Evolutionary conservation across 92 coral and sea anemone genomes (phyloP).

Genomic region (Umimayanthus kanabou): DNA sequence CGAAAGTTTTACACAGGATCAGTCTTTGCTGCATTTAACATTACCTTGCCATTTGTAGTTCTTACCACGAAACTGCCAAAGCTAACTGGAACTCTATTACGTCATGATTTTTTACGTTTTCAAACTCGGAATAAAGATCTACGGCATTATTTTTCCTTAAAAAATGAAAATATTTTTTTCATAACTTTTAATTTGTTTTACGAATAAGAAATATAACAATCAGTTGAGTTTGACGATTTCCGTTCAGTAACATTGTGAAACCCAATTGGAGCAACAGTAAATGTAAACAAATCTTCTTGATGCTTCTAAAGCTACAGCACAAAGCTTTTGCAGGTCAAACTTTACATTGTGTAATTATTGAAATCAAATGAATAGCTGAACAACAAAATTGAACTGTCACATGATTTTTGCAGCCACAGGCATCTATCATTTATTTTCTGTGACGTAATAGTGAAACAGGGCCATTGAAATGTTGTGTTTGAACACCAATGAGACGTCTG

Average conservation of each 20-base stretch:
- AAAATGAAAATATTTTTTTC: conserved; percentile 10
- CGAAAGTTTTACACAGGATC: conserved; percentile 11
- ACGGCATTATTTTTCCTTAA: conserved; percentile 1
- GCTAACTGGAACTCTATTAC: conserved; percentile 17
- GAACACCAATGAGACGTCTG: conserved; percentile 18
- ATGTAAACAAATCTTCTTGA: background rate
- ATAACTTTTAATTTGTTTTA: background rate
- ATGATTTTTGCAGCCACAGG: conserved; percentile 13
- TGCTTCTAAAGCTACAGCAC: conserved; percentile 13
- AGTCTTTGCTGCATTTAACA: conserved; percentile 6
- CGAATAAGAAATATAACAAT: conserved; percentile 1
- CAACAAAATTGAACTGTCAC: conserved; percentile 17
- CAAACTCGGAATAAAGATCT: background rate
- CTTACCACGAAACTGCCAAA: conserved; percentile 7
- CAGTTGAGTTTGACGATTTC: conserved; percentile 14
- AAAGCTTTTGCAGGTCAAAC: conserved; percentile 3
- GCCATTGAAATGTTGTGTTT: conserved; percentile 32
- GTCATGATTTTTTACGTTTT: background rate
- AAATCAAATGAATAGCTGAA: background rate
- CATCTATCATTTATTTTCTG: background rate
- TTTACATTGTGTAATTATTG: too few species aligned
- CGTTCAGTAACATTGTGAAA: conserved; percentile 14
- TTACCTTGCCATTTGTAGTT: conserved; percentile 25
- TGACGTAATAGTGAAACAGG: background rate
- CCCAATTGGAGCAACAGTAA: background rate